phyloP scores from a whole-genome alignment of 2,888 invertebrate genomes.

The Allolobophora icterica region DNA sequence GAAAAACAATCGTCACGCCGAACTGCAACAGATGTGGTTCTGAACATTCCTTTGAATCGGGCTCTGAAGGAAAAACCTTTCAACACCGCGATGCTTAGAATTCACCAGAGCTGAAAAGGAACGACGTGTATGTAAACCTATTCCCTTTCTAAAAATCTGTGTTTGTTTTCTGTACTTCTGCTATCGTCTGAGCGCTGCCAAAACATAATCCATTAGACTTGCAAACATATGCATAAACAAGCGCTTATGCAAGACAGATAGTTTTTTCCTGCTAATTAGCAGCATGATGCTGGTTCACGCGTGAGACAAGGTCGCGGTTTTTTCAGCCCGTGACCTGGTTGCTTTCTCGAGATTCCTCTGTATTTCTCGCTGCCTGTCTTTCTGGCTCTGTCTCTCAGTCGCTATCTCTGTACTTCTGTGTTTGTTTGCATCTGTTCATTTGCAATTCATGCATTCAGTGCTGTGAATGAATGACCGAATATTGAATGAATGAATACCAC shows the following conservation, averaged over 20 bases:
- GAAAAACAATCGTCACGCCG: not conserved
- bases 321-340: not conserved
- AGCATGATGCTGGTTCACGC: not conserved
- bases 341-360: not conserved
- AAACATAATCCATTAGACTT: not conserved
- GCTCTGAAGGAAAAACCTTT: not conserved
- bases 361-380: not conserved
- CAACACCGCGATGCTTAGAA: not conserved
- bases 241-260: not conserved
- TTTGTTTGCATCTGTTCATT: not conserved
- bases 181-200: not conserved
- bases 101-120: not conserved
- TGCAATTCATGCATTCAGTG: not conserved
- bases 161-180: not conserved
- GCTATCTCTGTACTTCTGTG: not conserved
- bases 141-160: not conserved
- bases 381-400: not conserved
- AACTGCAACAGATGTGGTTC: not conserved
- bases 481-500: no score
- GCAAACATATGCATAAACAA: not conserved
- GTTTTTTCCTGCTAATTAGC: constrained; percentile 1
- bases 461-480: not conserved
- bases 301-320: not conserved
- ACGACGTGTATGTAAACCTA: no score
- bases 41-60: not conserved